Conservation (phyloP, 2,113 vertebrate species). For the Redunca redunca region DNA sequence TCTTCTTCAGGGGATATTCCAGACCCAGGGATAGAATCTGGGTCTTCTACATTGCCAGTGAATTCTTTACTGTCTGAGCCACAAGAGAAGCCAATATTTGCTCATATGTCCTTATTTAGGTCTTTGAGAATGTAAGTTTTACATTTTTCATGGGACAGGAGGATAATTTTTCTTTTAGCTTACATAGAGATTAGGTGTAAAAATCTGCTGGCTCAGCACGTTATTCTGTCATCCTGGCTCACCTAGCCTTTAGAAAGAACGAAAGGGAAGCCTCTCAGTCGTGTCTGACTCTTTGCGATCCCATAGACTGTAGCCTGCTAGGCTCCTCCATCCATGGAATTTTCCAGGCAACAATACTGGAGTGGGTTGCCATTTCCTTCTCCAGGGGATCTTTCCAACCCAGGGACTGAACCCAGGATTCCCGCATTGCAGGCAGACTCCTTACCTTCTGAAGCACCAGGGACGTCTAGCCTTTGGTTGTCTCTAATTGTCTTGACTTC, state of each 20-base stretch:
- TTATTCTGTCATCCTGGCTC: not conserved
- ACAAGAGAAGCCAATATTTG: not conserved
- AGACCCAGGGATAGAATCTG: not conserved
- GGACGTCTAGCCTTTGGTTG: not conserved
- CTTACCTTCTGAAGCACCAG: not conserved
- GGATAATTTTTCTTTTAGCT: not conserved
- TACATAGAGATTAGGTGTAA: not conserved
- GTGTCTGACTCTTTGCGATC: not conserved
- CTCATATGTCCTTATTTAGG: not conserved
- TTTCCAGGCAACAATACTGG: not conserved
- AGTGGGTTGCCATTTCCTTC: not conserved
- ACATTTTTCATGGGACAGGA: not conserved
- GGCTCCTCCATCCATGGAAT: not conserved
- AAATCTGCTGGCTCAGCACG: not conserved
- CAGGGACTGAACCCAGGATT: not conserved
- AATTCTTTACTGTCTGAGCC: not conserved
- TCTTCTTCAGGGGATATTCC: not conserved
- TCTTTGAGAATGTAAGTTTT: not conserved
- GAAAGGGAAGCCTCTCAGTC: not conserved
- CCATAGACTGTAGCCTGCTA: not conserved
- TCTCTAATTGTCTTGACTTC: not conserved
- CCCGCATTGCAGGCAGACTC: not conserved
- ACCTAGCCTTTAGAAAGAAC: not conserved
- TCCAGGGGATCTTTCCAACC: not conserved
- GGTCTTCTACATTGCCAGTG: not conserved